These are phyloP conservation scores for Oreocharis arfaki DNA, from an alignment of 2,113 vertebrate species.

Conservation along the genomic window DNA sequence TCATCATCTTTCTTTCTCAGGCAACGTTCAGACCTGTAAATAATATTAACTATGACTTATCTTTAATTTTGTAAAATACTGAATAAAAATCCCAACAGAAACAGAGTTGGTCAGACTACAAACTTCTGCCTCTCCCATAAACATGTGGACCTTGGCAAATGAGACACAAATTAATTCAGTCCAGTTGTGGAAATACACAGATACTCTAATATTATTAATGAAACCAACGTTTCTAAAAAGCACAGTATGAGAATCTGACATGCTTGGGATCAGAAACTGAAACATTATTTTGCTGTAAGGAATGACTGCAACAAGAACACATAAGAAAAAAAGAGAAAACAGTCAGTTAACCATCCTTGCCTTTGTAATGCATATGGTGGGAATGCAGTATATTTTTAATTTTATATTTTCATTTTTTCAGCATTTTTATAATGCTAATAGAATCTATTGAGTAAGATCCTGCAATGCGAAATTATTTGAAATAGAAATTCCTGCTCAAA, in stretches of 20 bases:
- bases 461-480: background rate
- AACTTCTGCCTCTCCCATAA: background rate
- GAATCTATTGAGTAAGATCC: background rate
- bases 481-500: background rate
- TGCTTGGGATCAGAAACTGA: background rate
- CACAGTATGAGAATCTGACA: background rate
- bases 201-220: background rate
- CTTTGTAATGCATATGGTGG: background rate
- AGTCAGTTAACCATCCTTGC: background rate
- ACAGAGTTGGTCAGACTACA: background rate
- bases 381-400: background rate
- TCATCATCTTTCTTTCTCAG: background rate
- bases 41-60: constrained; percentile 26
- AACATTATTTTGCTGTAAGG: background rate
- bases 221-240: background rate
- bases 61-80: background rate
- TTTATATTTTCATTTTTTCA: too few relatives aligned
- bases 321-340: background rate
- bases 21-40: constrained; percentile 47
- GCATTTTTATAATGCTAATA: too few relatives aligned
- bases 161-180: background rate
- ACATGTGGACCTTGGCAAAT: background rate
- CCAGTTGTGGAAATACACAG: background rate
- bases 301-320: background rate
- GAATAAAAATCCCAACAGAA: background rate